Percentiles rank a stretch among this genome's conserved stretches.
phyloP scores from a whole-genome alignment of 2,113 vertebrate genomes.

The Todiramphus chloris region DNA sequence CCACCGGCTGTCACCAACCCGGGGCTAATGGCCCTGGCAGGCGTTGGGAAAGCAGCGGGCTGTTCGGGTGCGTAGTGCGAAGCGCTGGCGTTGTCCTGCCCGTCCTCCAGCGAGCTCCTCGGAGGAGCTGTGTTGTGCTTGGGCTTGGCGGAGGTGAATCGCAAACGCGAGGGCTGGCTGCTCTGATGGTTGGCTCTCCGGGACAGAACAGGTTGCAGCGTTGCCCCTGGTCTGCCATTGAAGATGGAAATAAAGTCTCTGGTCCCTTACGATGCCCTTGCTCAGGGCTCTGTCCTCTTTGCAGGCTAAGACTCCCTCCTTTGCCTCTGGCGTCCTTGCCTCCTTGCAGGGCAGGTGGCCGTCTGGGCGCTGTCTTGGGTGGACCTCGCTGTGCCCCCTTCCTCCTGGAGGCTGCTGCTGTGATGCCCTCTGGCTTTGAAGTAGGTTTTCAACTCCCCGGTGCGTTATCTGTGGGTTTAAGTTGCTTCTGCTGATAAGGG shows the following conservation, averaged over 20 bases:
- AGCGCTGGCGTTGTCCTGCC: neutral
- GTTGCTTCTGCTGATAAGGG: neutral
- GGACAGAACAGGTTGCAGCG: too few species aligned
- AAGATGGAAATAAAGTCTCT: neutral
- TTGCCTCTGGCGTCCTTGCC: too few species aligned
- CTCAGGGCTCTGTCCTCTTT: neutral
- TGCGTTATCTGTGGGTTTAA: neutral
- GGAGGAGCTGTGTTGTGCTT: neutral
- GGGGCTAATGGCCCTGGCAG: neutral
- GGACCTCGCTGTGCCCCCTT: fast-evolving
- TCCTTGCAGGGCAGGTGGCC: fast-evolving
- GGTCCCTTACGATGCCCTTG: fast-evolving
- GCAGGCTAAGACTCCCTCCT: neutral
- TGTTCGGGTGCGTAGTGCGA: fast-evolving
- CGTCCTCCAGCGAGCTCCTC: fast-evolving
- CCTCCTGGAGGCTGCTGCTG: neutral
- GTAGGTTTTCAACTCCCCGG: neutral
- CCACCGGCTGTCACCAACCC: neutral
- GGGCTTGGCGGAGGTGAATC: neutral
- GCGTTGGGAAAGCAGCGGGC: neutral
- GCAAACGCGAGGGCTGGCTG: fast-evolving
- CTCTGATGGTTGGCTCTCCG: fast-evolving
- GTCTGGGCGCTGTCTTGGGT: neutral
- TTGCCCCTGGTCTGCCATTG: neutral
- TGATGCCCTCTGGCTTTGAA: neutral